phyloP scores from a whole-genome alignment of 2,888 invertebrate species.

The Tipula lateralis region DNA sequence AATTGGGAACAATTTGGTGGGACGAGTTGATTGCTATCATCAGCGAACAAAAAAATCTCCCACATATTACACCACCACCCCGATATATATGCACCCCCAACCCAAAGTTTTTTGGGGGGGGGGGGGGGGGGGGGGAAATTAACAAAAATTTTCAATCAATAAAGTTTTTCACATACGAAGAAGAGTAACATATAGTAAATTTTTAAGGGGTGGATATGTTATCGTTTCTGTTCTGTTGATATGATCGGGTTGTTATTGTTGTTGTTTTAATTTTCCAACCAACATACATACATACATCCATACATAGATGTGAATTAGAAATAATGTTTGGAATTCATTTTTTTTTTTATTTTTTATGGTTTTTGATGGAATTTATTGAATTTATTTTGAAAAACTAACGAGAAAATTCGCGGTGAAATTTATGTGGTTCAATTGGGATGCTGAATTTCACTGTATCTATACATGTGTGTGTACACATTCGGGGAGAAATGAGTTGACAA shows the following conservation, averaged over 20 bases:
- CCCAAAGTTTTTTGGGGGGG: not conserved
- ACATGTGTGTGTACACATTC: not conserved
- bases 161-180: not conserved
- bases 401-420: slow-evolving; percentile 25
- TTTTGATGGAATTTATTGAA: slow-evolving; percentile 29
- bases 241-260: not conserved
- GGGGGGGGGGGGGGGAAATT: not conserved
- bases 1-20: not conserved
- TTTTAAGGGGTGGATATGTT: not conserved
- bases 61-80: not conserved
- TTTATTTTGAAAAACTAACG: not conserved
- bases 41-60: not conserved
- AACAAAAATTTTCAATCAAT: slow-evolving; percentile 24
- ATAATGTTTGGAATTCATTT: slow-evolving; percentile 15
- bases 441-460: not conserved
- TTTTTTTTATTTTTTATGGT: slow-evolving; percentile 1
- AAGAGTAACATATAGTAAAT: not conserved
- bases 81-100: not conserved
- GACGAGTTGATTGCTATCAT: not conserved
- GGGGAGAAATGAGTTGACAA: slow-evolving; percentile 15
- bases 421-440: slow-evolving; percentile 24
- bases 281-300: not conserved
- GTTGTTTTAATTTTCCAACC: not conserved
- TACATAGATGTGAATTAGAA: not conserved
- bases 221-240: not conserved